Base-by-base conservation (phyloP, 2,113 vertebrate species). In the Pteronura brasiliensis region DNA sequence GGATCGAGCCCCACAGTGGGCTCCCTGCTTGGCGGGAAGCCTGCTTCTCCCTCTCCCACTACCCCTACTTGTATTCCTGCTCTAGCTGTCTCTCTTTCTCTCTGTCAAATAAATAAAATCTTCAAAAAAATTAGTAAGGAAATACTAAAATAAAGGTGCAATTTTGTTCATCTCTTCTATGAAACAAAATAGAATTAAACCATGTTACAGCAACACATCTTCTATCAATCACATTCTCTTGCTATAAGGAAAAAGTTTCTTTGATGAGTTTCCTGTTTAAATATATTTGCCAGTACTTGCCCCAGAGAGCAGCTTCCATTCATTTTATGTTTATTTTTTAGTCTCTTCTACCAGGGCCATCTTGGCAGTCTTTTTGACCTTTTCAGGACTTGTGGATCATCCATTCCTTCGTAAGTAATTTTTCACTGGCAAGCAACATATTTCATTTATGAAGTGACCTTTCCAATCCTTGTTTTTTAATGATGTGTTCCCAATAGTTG, bases 391-490 rank as follows among this genome's bases (percentile, higher is more conserved):
- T 87, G 21, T 90, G 88, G 55, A 92, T 93, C 81, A 65, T 88
- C 88, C 76, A 67, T 93, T 93, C 63, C n/a, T 93, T 87, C 80
- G 36, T 55, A 90, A 93, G 42, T 96, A 88, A 92, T 92, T 96
- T 97, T 97, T 97, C 25, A 74, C 49, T 61, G 65, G 76, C 71
- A 97, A 88, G 42, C 42, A 90, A n/a, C 74, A 96, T 88, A 97
- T 97, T 96, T 97, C 95, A 92, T 96, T 96, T 95, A 96, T 87
- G 84, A 84, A 95, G 31, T 72, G 63, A 80, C 90, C 25, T 55
- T 98, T 96, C 88, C 76, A 81, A 74, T 96, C 97, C 76, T 96
- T 90, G 87, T 72, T 88, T 97, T 94, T 95, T 36, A 95, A 44
- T 17, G 7, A 39, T 72, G 23, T 47, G 31, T 95, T 98, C 25